phyloP scores from a whole-genome alignment of 2,888 invertebrate species.

The Monoplex corrugatus region DNA sequence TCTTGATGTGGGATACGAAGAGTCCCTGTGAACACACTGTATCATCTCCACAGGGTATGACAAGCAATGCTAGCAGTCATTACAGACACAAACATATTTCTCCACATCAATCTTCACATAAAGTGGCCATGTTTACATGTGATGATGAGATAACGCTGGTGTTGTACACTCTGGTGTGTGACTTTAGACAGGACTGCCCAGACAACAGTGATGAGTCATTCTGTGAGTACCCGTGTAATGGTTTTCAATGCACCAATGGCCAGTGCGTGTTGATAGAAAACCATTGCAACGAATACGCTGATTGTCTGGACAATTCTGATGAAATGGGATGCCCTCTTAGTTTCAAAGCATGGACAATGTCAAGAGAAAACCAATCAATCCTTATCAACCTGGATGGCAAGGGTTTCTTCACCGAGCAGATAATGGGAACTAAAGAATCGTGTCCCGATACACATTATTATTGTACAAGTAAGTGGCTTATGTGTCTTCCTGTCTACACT shows the following conservation, averaged over 20 bases:
- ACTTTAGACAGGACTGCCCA: not conserved
- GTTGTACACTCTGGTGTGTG: not conserved
- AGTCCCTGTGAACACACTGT: no score
- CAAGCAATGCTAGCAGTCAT: not conserved
- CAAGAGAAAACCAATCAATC: not conserved
- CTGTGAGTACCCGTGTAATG: not conserved
- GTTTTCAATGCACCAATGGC: not conserved
- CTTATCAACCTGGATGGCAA: no score
- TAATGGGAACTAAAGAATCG: not conserved
- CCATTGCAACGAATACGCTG: not conserved
- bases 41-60: no score
- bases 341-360: not conserved
- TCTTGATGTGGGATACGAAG: not conserved
- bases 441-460: not conserved
- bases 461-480: not conserved
- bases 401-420: no score
- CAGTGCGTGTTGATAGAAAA: not conserved
- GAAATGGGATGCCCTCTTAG: not conserved
- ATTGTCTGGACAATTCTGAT: not conserved
- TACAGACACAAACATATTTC: not conserved
- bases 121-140: not conserved
- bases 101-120: no score
- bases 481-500: slow-evolving; percentile 35
- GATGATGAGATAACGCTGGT: not conserved
- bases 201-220: not conserved